Percentiles rank a stretch among this genome's conserved stretches.
Conservation (phyloP, 2,888 invertebrate genomes). For the Cacoxenus indagator region DNA sequence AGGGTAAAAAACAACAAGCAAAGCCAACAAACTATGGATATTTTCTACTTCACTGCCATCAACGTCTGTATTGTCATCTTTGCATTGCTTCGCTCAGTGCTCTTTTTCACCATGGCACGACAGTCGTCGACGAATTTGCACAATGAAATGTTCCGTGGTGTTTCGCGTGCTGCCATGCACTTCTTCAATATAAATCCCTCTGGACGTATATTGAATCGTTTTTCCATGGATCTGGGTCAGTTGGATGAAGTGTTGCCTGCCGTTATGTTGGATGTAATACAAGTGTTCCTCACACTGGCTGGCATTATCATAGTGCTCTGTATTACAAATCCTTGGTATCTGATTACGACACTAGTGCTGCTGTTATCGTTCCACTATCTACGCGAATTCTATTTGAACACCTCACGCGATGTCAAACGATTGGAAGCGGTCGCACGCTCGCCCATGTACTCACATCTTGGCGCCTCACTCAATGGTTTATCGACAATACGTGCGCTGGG, state of each 20-base stretch:
- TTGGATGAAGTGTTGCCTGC: conserved; percentile 70
- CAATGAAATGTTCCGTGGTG: conserved; percentile 84
- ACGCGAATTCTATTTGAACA: conserved; percentile 82
- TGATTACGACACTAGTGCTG: conserved; percentile 80
- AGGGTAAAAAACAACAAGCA: conserved; percentile 59
- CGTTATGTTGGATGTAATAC: conserved; percentile 71
- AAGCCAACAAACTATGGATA: conserved; percentile 49
- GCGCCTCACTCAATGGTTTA: conserved; percentile 90
- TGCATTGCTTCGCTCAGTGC: conserved; percentile 65
- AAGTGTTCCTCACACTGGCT: conserved; percentile 83
- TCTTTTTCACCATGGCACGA: conserved; percentile 76
- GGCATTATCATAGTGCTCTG: conserved; percentile 86
- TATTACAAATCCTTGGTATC: conserved; percentile 80
- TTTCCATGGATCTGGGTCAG: conserved; percentile 87
- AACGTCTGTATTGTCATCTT: conserved; percentile 68
- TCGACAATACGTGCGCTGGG: conserved; percentile 92
- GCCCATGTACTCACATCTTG: conserved; percentile 93
- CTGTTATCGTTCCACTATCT: conserved; percentile 81
- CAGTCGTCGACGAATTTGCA: conserved; percentile 84
- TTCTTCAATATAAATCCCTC: conserved; percentile 92
- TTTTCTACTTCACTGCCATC: conserved; percentile 72
- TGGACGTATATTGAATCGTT: conserved; percentile 86
- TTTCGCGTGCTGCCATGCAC: conserved; percentile 83
- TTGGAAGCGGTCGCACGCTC: conserved; percentile 88
- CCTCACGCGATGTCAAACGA: conserved; percentile 85